Percentiles rank a stretch among this genome's conserved stretches.
Conservation (phyloP, 2,888 invertebrate genomes). For the Leptinotarsa rubiginosa region DNA sequence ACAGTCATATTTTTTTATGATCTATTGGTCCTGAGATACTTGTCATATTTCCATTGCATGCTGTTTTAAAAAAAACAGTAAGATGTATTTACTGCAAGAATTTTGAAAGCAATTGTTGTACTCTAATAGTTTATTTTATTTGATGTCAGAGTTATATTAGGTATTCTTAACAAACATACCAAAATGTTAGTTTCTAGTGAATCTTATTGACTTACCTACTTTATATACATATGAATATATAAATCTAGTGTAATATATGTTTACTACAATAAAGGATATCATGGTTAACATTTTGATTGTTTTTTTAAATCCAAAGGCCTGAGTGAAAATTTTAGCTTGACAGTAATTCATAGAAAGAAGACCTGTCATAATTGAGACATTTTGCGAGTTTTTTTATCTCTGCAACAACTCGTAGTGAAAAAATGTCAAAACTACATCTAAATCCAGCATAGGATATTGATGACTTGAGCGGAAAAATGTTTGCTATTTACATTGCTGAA, state of each 20-base stretch:
- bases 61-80: slow-evolving; percentile 1
- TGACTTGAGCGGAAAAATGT: too few species aligned
- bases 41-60: not conserved
- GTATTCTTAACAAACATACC: slow-evolving; percentile 35
- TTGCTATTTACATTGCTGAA: too few species aligned
- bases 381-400: too few species aligned
- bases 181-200: slow-evolving; percentile 43
- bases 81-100: not conserved
- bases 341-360: too few species aligned
- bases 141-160: slow-evolving; percentile 22
- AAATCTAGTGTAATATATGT: slow-evolving; percentile 39
- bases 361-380: too few species aligned
- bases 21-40: too few species aligned
- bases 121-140: slow-evolving; percentile 19
- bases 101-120: slow-evolving; percentile 11
- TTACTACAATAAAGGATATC: slow-evolving; percentile 43
- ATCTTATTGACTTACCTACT: slow-evolving; percentile 32
- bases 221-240: slow-evolving; percentile 38
- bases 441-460: too few species aligned
- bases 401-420: too few species aligned
- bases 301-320: not conserved
- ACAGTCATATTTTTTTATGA: too few species aligned
- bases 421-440: too few species aligned
- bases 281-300: slow-evolving; percentile 25
- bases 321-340: not conserved